Evolutionary conservation across 2,113 vertebrate genomes (phyloP).

Genomic region (Calyptommatus sinebrachiatus): DNA sequence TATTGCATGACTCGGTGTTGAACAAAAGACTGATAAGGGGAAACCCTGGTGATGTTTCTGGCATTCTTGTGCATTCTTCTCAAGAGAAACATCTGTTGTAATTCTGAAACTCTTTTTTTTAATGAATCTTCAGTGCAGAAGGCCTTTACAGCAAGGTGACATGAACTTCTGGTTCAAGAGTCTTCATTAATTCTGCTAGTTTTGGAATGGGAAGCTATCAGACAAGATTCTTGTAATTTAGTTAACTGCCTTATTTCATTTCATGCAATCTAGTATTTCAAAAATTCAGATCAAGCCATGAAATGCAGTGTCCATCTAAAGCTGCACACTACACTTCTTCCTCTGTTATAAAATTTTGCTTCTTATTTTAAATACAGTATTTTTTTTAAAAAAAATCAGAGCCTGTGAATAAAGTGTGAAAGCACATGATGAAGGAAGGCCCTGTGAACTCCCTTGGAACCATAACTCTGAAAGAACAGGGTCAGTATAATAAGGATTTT

Average conservation of each 20-base stretch:
- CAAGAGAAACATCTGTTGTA: not conserved
- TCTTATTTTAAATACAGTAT: constrained; percentile 37
- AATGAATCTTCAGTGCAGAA: not conserved
- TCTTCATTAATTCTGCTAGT: not conserved
- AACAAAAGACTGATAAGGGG: not conserved
- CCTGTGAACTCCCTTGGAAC: not conserved
- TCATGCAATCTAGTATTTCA: not conserved
- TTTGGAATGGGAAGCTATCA: not conserved
- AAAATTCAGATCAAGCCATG: constrained; percentile 21
- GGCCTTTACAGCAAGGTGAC: not conserved
- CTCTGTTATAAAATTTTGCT: constrained; percentile 15
- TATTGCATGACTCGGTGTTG: not conserved
- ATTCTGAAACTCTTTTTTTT: not conserved
- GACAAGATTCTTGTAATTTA: constrained; percentile 3
- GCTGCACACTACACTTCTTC: constrained; percentile 17
- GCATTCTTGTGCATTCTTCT: not conserved
- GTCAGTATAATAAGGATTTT: not conserved
- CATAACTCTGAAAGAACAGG: not conserved
- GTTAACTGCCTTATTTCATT: not conserved
- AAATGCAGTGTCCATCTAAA: not conserved
- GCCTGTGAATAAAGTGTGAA: constrained; percentile 11
- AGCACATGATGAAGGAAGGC: not conserved
- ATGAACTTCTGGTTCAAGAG: not conserved
- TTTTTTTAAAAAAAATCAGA: constrained; percentile 18
- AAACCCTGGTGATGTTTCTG: not conserved